Percentiles rank a stretch among this genome's conserved stretches.
Evolutionary conservation across 2,797 vertebrate species (phyloP).

Genomic region (Hippopotamyrus pictus): DNA sequence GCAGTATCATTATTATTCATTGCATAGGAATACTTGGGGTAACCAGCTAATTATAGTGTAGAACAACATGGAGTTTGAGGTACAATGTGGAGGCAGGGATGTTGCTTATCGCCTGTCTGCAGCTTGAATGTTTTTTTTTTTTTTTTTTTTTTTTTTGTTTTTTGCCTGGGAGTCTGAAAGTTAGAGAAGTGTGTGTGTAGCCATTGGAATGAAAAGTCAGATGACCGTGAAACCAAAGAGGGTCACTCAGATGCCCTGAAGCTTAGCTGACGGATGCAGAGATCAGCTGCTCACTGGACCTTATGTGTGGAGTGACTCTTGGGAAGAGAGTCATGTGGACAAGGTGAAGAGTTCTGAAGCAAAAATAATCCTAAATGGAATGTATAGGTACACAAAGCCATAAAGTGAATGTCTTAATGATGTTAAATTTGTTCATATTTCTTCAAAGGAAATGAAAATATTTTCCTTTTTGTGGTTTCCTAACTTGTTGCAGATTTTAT

Average conservation of each 20-base stretch:
- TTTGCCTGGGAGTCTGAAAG: background rate
- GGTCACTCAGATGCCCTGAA: background rate
- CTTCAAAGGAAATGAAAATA: background rate
- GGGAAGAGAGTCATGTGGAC: background rate
- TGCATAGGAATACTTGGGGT: background rate
- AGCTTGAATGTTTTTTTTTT: background rate
- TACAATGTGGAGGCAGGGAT: background rate
- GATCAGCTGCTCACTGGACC: background rate
- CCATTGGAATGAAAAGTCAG: background rate
- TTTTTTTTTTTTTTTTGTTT: background rate
- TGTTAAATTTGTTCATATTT: background rate
- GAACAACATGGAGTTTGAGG: background rate
- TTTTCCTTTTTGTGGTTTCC: background rate
- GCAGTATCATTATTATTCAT: background rate
- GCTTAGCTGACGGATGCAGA: background rate
- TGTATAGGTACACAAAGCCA: background rate
- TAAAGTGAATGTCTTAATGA: background rate
- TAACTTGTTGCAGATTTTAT: background rate
- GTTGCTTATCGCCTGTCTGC: background rate
- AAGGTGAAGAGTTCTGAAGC: background rate
- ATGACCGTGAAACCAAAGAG: background rate
- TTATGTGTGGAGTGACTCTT: background rate
- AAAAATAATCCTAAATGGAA: background rate
- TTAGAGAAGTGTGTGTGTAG: background rate
- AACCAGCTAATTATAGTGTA: background rate